Evolutionary conservation across 2,113 vertebrate species (phyloP).

Genomic region (Pterocles burchelli): DNA sequence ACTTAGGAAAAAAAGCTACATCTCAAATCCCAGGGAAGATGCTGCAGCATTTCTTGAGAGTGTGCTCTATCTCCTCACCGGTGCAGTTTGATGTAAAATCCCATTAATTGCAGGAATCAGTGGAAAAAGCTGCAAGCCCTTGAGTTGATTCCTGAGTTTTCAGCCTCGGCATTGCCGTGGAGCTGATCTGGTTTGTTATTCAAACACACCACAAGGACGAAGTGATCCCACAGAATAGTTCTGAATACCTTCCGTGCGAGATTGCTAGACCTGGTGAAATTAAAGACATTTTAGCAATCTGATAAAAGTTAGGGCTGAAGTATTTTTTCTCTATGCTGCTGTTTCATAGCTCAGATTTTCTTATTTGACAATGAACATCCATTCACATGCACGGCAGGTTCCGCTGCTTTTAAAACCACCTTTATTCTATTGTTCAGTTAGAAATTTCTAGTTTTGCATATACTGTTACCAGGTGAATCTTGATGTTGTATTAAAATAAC

Average conservation of each 20-base stretch:
- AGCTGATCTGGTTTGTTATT: background rate
- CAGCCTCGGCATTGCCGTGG: background rate
- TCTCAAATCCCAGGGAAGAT: background rate
- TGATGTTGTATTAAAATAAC: background rate
- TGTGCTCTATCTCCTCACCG: accelerated
- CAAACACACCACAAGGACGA: background rate
- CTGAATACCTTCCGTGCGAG: background rate
- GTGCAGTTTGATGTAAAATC: background rate
- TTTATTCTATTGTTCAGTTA: background rate
- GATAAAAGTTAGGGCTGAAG: background rate
- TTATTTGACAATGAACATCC: background rate
- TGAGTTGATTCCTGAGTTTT: background rate
- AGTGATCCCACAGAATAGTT: background rate
- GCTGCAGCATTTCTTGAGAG: background rate
- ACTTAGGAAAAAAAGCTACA: background rate
- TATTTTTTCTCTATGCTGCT: background rate
- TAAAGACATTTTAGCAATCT: background rate
- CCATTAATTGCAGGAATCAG: background rate
- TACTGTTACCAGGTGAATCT: background rate
- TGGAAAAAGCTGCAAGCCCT: background rate
- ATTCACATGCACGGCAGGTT: background rate
- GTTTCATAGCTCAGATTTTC: background rate
- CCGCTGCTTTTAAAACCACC: background rate
- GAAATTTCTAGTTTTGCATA: background rate
- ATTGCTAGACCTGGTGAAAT: background rate